Evolutionary conservation across 1,140 invertebrate species (phyloP), one percentile per base, ranked within the genome.

Genomic region (Drosophila sp.): DNA sequence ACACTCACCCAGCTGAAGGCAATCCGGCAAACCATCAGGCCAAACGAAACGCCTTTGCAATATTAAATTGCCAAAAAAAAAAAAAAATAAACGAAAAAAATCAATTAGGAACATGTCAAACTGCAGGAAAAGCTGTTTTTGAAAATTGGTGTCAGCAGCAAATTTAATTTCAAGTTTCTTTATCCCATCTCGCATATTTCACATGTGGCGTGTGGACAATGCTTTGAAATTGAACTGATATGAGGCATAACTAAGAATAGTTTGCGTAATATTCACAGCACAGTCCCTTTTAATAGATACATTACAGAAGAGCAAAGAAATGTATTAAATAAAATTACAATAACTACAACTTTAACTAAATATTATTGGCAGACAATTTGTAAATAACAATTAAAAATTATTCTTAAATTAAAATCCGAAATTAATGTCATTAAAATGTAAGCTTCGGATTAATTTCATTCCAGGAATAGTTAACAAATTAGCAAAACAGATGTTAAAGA

Each of bases 101-200:
- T 90, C 86, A 90, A 90, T 90, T 90, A 90, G 86, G 87, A 80
- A 90, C 86, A 90, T 90, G 86, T 90, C 86, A 90, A 90, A 83
- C 76, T 83, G 72, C 76, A 63, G 79, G 72, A 83, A 89, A 89
- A 89, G 83, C 83, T 89, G 76, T 80, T 87, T 75, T 75, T 79
- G 74, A 89, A 89, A 89, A 89, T 89, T 64, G 83, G 83, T 89
- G 83, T 89, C 79, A 80, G 58, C 76, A 83, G 72, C 83, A 89
- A 89, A 89, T 89, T 83, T 74, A 89, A 83, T 89, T 89, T 80
- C 79, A 58, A 66, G 46, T 66, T 66, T 45, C 21, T 18, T 16
- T 9, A 7, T 21, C 62, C 13, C 58, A 34, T 51, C 29, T 34
- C 21, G 18, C 69, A 41, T 27, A 7, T 40, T 40, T 7, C 48